phyloP scores from a whole-genome alignment of 2,797 vertebrate genomes.

The Decapterus maruadsi region DNA sequence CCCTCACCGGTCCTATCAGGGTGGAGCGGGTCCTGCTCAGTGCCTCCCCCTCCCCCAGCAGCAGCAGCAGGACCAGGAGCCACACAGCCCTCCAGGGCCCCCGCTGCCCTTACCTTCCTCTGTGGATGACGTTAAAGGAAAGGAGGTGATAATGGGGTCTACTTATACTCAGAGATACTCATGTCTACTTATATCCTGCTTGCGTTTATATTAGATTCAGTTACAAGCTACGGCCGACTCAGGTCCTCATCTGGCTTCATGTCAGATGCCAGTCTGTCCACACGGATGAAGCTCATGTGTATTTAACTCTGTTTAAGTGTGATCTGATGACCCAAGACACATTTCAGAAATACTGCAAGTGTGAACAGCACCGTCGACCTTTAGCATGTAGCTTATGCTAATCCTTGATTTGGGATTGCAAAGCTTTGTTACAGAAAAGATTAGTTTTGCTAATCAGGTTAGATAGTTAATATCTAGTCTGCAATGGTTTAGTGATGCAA shows the following conservation, averaged over 20 bases:
- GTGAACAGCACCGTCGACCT: not conserved
- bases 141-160: slow-evolving; percentile 77
- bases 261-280: not conserved
- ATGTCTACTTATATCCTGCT: not conserved
- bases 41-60: slow-evolving; percentile 43
- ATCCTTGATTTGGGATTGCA: not conserved
- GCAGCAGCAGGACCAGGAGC: slow-evolving; percentile 39
- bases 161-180: slow-evolving; percentile 1
- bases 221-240: not conserved
- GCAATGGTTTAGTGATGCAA: not conserved
- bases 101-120: slow-evolving; percentile 82
- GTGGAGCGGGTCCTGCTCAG: slow-evolving; percentile 65
- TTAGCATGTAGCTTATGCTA: not conserved
- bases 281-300: not conserved
- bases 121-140: slow-evolving; percentile 85
- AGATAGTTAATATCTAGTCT: not conserved
- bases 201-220: not conserved
- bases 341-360: not conserved
- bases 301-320: not conserved
- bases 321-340: not conserved
- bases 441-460: not conserved
- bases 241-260: not conserved
- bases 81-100: slow-evolving; percentile 51
- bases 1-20: slow-evolving; percentile 63
- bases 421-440: not conserved